phyloP scores from a whole-genome alignment of 92 coral and sea anemone genomes.

The Zoanthus sansibaricus region DNA sequence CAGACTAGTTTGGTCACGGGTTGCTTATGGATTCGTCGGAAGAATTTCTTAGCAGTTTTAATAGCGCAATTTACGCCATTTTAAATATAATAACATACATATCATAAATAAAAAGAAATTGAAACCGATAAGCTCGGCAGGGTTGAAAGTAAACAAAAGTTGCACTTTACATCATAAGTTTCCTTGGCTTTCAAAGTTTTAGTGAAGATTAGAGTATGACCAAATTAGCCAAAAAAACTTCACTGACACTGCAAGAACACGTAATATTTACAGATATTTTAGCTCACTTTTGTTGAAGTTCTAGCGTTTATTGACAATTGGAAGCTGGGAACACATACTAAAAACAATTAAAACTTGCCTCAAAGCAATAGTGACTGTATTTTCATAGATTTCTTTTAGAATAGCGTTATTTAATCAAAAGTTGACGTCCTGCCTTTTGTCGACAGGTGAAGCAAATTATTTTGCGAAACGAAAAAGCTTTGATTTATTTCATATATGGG shows the following conservation, averaged over 20 bases:
- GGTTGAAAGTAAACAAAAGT: slow-evolving; percentile 12
- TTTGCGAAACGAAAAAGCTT: slow-evolving; percentile 44
- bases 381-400: slow-evolving; percentile 17
- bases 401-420: slow-evolving; percentile 60
- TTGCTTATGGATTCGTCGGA: slow-evolving; percentile 6
- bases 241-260: neutral
- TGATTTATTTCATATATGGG: slow-evolving; percentile 55
- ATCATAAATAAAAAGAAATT: slow-evolving; percentile 1
- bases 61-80: slow-evolving; percentile 1
- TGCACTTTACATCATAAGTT: slow-evolving; percentile 11
- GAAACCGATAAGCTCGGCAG: slow-evolving; percentile 4
- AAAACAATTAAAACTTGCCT: slow-evolving; percentile 74
- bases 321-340: slow-evolving; percentile 49
- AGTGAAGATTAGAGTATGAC: neutral
- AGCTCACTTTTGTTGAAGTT: slow-evolving; percentile 14
- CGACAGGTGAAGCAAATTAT: slow-evolving; percentile 70
- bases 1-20: slow-evolving; percentile 3
- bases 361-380: slow-evolving; percentile 63
- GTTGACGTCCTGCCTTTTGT: slow-evolving; percentile 55
- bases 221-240: neutral
- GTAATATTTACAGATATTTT: neutral
- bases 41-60: neutral
- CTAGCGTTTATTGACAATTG: slow-evolving; percentile 34
- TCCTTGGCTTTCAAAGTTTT: neutral
- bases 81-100: slow-evolving; percentile 18